These are phyloP conservation scores for Tychaedon coryphoeus DNA, from an alignment of 2,113 vertebrate species.

Conservation along the genomic window DNA sequence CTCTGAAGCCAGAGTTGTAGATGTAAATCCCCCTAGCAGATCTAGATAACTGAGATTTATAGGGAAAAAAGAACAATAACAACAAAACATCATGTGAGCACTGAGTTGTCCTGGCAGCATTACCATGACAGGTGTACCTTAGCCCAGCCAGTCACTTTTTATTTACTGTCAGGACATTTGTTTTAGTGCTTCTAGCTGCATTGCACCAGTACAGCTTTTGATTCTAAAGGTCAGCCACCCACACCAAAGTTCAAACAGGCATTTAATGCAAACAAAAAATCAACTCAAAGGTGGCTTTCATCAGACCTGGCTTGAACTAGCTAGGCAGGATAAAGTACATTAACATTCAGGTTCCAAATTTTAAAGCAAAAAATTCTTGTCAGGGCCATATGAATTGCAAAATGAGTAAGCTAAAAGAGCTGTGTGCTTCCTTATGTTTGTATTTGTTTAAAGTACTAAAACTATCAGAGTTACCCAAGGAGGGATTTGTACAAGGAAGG, in stretches of 20 bases:
- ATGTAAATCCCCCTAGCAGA: background rate
- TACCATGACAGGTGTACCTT: background rate
- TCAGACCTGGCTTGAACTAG: background rate
- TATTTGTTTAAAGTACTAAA: background rate
- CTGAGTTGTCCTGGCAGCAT: background rate
- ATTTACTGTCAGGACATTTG: background rate
- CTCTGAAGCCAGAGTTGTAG: background rate
- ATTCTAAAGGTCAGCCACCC: conserved; percentile 48
- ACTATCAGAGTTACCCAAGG: background rate
- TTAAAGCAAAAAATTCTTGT: background rate
- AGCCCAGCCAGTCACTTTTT: background rate
- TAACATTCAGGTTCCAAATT: background rate
- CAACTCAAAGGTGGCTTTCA: background rate
- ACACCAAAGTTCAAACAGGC: conserved; percentile 26
- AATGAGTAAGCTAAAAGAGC: background rate
- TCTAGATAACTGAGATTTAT: background rate
- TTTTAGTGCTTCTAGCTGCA: conserved; percentile 13
- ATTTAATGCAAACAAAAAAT: background rate
- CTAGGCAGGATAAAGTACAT: background rate
- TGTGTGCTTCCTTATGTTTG: background rate
- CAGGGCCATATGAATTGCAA: background rate
- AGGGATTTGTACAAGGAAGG: background rate
- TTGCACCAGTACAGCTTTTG: background rate
- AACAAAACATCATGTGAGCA: background rate
- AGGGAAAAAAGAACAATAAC: background rate